These are phyloP conservation scores for Ochlodes sylvanus DNA, from an alignment of 2,888 invertebrate genomes.

Conservation along the genomic window DNA sequence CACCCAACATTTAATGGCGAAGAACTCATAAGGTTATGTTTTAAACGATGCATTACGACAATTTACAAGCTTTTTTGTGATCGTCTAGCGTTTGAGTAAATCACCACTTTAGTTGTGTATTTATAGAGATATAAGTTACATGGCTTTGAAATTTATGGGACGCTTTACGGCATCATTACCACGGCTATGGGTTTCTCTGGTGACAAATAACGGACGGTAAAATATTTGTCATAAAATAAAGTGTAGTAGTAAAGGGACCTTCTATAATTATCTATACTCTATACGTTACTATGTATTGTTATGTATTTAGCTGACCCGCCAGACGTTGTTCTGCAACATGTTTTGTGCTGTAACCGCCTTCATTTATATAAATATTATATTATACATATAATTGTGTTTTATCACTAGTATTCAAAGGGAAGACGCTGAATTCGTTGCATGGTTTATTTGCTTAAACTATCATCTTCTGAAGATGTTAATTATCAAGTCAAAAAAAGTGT, in stretches of 20 bases:
- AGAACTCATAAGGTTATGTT: slow-evolving; percentile 46
- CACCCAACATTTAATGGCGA: no score
- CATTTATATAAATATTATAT: no score
- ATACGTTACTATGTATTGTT: not conserved
- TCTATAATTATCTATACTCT: not conserved
- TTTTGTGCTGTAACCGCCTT: no score
- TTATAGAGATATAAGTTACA: slow-evolving; percentile 66
- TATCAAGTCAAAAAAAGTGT: no score
- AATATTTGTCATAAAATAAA: not conserved
- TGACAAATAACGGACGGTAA: slow-evolving; percentile 10
- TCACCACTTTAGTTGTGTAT: slow-evolving; percentile 67
- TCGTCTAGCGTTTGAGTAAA: slow-evolving; percentile 55
- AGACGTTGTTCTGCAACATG: no score
- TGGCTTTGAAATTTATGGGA: slow-evolving; percentile 65
- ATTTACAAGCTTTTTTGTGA: slow-evolving; percentile 45
- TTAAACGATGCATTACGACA: slow-evolving; percentile 56
- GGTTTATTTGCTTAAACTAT: no score
- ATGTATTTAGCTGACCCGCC: no score
- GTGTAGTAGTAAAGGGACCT: not conserved
- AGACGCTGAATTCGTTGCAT: no score
- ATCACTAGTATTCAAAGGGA: no score
- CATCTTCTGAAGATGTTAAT: no score
- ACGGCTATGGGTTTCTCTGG: slow-evolving; percentile 39
- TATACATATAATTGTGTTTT: no score
- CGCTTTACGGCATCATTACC: slow-evolving; percentile 60